These are phyloP conservation scores for Eupleurogrammus muticus DNA, from an alignment of 2,797 vertebrate species.

Conservation along the genomic window DNA sequence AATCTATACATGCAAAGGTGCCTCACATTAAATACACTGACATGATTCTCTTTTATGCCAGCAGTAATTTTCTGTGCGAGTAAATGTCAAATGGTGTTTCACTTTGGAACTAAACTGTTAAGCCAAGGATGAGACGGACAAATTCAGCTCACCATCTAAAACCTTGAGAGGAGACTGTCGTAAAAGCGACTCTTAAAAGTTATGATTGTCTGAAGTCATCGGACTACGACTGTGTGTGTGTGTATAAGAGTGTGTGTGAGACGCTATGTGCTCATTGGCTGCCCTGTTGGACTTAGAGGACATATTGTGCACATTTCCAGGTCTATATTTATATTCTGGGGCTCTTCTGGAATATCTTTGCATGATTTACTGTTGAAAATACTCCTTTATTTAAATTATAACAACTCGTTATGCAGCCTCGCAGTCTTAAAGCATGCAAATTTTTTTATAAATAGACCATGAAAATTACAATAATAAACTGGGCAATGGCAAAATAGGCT, in stretches of 20 bases:
- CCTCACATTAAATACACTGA: not conserved
- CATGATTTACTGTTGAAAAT: too few species aligned
- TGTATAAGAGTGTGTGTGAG: not conserved
- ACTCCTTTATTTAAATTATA: too few species aligned
- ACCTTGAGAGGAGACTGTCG: constrained; percentile 4
- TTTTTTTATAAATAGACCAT: too few species aligned
- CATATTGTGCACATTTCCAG: not conserved
- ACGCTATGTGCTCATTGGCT: constrained; percentile 31
- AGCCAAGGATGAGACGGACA: constrained; percentile 13
- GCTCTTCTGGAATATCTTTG: too few species aligned
- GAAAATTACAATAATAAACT: too few species aligned
- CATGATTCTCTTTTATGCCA: not conserved
- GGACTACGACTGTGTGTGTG: constrained; percentile 6
- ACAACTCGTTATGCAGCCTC: too few species aligned
- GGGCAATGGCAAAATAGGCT: too few species aligned
- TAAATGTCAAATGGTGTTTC: constrained; percentile 2
- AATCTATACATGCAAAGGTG: not conserved
- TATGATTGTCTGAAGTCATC: constrained; percentile 24
- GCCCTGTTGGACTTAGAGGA: constrained; percentile 14
- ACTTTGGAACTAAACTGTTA: not conserved
- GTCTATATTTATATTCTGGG: too few species aligned
- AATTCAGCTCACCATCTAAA: not conserved
- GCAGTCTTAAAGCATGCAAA: too few species aligned
- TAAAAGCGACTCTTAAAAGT: constrained; percentile 37
- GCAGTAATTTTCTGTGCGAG: not conserved